phyloP scores from a whole-genome alignment of 2,113 vertebrate genomes.

The Triplophysa rosa region DNA sequence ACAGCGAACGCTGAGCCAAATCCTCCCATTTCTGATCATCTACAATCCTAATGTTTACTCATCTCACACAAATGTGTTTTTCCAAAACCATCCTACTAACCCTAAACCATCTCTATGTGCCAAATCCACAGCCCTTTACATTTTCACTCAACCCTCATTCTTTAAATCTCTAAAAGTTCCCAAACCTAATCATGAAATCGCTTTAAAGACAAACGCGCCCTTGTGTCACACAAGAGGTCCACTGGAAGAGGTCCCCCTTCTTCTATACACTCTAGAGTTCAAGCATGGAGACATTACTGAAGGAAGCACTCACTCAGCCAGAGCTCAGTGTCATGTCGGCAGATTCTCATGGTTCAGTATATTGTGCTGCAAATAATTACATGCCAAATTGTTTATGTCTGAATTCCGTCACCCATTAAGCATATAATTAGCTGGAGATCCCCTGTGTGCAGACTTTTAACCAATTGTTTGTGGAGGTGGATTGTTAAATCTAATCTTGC shows the following conservation, averaged over 20 bases:
- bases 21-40: neutral
- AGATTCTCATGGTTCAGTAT: conserved; percentile 43
- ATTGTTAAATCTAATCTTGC: conserved; percentile 29
- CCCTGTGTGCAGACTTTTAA: conserved; percentile 71
- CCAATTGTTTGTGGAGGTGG: conserved; percentile 75
- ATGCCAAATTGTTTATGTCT: neutral
- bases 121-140: neutral
- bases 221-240: conserved; percentile 80
- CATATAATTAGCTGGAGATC: neutral
- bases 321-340: conserved; percentile 59
- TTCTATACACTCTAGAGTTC: conserved; percentile 74
- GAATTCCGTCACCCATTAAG: conserved; percentile 53
- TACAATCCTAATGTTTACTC: neutral
- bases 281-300: conserved; percentile 42
- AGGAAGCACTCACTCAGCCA: conserved; percentile 63
- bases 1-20: neutral
- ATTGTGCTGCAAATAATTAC: neutral
- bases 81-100: neutral
- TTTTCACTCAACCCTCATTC: conserved; percentile 16
- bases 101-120: neutral
- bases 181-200: conserved; percentile 28
- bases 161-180: neutral
- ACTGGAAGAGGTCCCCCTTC: conserved; percentile 76
- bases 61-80: neutral
- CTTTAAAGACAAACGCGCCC: conserved; percentile 76